These are phyloP conservation scores for Magallana angulata DNA, from an alignment of 1,140 invertebrate genomes.

Conservation along the genomic window DNA sequence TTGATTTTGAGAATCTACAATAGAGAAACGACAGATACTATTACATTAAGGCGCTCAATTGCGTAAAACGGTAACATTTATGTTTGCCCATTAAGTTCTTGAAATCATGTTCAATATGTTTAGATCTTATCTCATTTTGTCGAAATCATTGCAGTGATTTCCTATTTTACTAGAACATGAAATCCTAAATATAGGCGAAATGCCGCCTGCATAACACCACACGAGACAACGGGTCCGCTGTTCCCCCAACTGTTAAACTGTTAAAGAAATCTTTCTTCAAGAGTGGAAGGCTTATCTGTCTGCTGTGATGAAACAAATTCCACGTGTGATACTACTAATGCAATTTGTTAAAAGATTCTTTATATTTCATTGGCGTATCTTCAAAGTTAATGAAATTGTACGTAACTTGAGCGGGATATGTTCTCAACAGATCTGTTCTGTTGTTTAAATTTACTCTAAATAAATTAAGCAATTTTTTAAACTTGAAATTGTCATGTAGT, in stretches of 20 bases:
- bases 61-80: constrained; percentile 22
- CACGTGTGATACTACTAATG: constrained; percentile 23
- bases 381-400: background rate
- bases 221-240: background rate
- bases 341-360: constrained; percentile 32
- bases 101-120: constrained; percentile 30
- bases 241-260: background rate
- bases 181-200: constrained; percentile 30
- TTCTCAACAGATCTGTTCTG: background rate
- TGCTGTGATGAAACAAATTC: constrained; percentile 35
- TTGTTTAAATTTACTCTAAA: background rate
- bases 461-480: too few species aligned
- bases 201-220: background rate
- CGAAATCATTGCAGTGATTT: background rate
- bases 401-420: background rate
- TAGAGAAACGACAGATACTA: background rate
- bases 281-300: background rate
- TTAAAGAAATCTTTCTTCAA: background rate
- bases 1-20: constrained; percentile 22
- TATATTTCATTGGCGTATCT: constrained; percentile 1
- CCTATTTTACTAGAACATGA: constrained; percentile 27
- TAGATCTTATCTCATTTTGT: constrained; percentile 14
- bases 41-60: constrained; percentile 27
- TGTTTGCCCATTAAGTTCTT: constrained; percentile 31
- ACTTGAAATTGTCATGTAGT: too few species aligned